A percentile compares a stretch with the other conserved stretches of the same genome.
These are phyloP conservation scores for Venturia canescens DNA, from an alignment of 1,140 invertebrate species.

Conservation along the genomic window DNA sequence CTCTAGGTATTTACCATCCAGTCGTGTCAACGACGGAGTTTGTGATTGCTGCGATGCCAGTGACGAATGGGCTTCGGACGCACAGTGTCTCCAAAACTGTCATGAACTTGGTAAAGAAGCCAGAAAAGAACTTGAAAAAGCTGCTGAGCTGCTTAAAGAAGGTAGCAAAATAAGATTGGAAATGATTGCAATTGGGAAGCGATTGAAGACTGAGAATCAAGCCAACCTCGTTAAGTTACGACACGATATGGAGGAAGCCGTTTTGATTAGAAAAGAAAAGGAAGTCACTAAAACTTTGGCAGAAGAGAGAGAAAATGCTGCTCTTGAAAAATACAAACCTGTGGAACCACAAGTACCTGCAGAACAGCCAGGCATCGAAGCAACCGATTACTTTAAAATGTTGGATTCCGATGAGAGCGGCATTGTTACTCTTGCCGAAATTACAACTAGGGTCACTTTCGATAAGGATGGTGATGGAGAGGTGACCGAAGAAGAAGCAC, in stretches of 20 bases:
- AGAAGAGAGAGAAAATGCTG: conserved; percentile 85
- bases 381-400: conserved; percentile 83
- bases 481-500: conserved; percentile 90
- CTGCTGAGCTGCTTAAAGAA: conserved; percentile 84
- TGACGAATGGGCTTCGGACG: conserved; percentile 88
- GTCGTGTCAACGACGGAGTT: conserved; percentile 96
- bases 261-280: conserved; percentile 84
- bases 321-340: conserved; percentile 86
- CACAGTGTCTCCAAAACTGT: conserved; percentile 87
- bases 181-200: conserved; percentile 87
- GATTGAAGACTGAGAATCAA: conserved; percentile 84
- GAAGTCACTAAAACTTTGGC: conserved; percentile 83
- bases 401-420: conserved; percentile 89
- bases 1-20: conserved; percentile 88
- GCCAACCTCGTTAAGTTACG: conserved; percentile 83
- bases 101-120: conserved; percentile 89
- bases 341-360: conserved; percentile 80
- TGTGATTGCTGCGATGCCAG: conserved; percentile 99
- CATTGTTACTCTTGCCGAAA: conserved; percentile 86
- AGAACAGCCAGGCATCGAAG: conserved; percentile 81
- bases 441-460: conserved; percentile 87
- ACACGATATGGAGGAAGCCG: conserved; percentile 84
- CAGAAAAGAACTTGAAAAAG: conserved; percentile 84
- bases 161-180: conserved; percentile 88
- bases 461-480: conserved; percentile 93